These are phyloP conservation scores for Tricholaema leucomelas DNA, from an alignment of 2,113 vertebrate genomes.

Conservation along the genomic window DNA sequence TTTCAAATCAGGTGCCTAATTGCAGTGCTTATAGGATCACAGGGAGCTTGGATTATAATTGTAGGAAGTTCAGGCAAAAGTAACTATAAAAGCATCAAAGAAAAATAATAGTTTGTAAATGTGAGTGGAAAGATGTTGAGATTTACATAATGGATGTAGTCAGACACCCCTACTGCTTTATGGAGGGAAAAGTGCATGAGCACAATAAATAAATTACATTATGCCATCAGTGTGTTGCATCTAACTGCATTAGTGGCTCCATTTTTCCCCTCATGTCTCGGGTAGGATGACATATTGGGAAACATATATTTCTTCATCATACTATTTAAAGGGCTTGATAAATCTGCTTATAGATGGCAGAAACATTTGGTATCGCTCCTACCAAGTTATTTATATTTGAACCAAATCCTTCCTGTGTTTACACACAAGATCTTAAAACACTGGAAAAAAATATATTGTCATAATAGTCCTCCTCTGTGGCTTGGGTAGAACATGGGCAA, in stretches of 20 bases:
- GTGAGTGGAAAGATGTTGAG: conserved; percentile 28
- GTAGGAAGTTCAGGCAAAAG: conserved; percentile 9
- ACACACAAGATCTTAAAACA: background rate
- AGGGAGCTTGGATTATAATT: conserved; percentile 2
- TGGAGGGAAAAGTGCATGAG: conserved; percentile 23
- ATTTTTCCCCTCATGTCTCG: background rate
- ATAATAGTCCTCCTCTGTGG: background rate
- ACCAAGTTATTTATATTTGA: background rate
- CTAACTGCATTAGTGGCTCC: conserved; percentile 30
- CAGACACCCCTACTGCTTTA: conserved; percentile 17
- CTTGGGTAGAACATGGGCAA: background rate
- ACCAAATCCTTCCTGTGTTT: background rate
- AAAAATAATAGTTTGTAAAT: conserved; percentile 47
- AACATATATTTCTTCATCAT: conserved; percentile 40
- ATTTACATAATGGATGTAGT: conserved; percentile 44
- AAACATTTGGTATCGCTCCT: background rate
- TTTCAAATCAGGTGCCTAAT: conserved; percentile 22
- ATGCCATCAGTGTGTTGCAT: conserved; percentile 21
- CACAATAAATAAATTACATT: conserved; percentile 58
- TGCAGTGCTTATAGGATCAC: background rate
- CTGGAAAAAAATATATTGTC: background rate
- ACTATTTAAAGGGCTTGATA: background rate
- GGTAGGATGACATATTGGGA: background rate
- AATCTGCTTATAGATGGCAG: background rate
- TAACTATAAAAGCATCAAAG: background rate